Conservation (phyloP, 2,113 vertebrate species). For the Alexandromys fortis region DNA sequence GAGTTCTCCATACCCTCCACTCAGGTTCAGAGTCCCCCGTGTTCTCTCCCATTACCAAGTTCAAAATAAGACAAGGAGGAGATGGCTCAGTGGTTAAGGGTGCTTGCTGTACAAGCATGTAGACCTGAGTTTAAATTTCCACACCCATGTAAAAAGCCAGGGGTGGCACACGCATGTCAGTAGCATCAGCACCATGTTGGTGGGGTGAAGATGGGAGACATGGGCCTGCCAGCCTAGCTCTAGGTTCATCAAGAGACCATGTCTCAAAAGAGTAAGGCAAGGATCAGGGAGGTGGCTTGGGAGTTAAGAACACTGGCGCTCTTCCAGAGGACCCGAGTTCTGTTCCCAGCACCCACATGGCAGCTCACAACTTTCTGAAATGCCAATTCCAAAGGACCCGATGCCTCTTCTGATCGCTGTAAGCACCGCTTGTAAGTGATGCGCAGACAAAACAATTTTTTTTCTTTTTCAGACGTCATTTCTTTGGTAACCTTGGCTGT, state of each 20-base stretch:
- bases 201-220: background rate
- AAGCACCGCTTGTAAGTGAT: background rate
- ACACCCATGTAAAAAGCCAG: background rate
- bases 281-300: background rate
- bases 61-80: background rate
- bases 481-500: background rate
- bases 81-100: background rate
- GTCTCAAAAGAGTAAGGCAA: background rate
- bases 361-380: background rate
- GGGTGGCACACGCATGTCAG: no score
- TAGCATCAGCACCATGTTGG: background rate
- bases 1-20: background rate
- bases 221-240: background rate
- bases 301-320: background rate
- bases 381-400: background rate
- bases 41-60: background rate
- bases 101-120: background rate
- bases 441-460: background rate
- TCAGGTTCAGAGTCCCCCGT: background rate
- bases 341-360: background rate
- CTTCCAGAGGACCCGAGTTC: background rate
- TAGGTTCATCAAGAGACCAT: background rate
- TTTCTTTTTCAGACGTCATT: background rate
- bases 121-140: background rate
- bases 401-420: background rate